Evolutionary conservation across 1,140 invertebrate genomes (phyloP).

Genomic region (Drosophila melanica): DNA sequence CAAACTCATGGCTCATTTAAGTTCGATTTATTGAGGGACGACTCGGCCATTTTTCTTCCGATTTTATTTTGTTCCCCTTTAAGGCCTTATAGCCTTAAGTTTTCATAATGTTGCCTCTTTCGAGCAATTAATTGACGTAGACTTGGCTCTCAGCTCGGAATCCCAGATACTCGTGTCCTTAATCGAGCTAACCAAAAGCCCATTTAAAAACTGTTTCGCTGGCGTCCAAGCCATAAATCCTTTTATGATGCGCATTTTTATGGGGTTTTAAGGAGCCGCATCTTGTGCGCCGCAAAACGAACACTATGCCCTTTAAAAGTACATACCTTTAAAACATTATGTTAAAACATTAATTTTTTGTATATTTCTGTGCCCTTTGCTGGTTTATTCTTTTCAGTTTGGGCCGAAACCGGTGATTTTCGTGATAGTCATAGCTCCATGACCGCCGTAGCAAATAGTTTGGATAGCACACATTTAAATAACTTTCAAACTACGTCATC

Average conservation of each 20-base stretch:
- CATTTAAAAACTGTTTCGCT: slow-evolving; percentile 59
- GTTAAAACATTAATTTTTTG: slow-evolving; percentile 82
- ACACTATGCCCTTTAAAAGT: slow-evolving; percentile 2
- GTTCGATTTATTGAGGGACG: slow-evolving; percentile 21
- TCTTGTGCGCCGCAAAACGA: not conserved
- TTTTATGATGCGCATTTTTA: slow-evolving; percentile 69
- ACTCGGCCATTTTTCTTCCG: not conserved
- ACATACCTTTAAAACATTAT: slow-evolving; percentile 44
- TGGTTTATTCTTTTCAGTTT: slow-evolving; percentile 89
- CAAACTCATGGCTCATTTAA: slow-evolving; percentile 35
- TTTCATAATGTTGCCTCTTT: slow-evolving; percentile 27
- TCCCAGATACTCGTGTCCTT: slow-evolving; percentile 57
- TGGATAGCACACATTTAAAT: slow-evolving; percentile 87
- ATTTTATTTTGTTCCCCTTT: not conserved
- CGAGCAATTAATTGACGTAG: slow-evolving; percentile 41
- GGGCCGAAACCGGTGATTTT: slow-evolving; percentile 93
- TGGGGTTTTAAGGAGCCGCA: slow-evolving; percentile 48
- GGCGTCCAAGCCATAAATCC: slow-evolving; percentile 58
- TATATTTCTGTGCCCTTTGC: slow-evolving; percentile 80
- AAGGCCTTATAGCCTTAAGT: slow-evolving; percentile 14
- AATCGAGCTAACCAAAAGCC: slow-evolving; percentile 75
- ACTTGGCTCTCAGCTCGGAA: slow-evolving; percentile 17
- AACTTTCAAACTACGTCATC: slow-evolving; percentile 85
- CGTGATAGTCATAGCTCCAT: slow-evolving; percentile 90
- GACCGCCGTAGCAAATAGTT: slow-evolving; percentile 87